Evolutionary conservation across 53 echinoderm and acorn worm genomes (phyloP), one percentile per base, ranked within the genome.

Genomic region (Mesocentrotus franciscanus): DNA sequence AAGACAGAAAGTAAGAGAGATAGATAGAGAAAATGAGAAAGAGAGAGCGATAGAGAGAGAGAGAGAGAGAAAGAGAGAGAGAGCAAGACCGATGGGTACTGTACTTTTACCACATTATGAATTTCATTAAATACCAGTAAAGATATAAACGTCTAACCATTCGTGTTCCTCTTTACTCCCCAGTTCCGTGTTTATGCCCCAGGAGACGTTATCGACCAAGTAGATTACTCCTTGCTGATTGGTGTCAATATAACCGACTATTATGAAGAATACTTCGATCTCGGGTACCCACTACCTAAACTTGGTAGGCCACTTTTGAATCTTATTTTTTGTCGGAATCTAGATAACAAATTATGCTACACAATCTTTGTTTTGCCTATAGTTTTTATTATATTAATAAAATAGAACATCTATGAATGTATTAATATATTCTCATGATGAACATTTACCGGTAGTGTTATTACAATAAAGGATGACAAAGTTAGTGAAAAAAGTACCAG

Each of bases 131-230:
- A 49, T 49, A 49, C 49, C 6, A n/a, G n/a, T n/a, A n/a, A n/a
- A 7, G 49, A 49, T 5, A 49, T 49, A 5, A 49, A 49, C 49
- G 49, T 62, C 18, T 62, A 16, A 72, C 8, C 29, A 5, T 72
- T 27, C 10, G 0, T 26, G 10, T 20, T n/a, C 26, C 18, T n/a
- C 29, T 72, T 29, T 56, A 29, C 58, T 61, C 12, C 57, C 60
- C 87, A 99, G 99, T 99, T 98, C 92, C 93, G 97, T 55, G 98
- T 99, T 9, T 99, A 97, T 85, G 97, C 99, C 11, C 99, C 97
- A 7, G 89, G 92, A 11, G 93, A 97, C 55, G 96, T 96, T 36
- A 92, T 99, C 26, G 92, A 98, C 55, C 99, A 99, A 90, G 92
- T 97, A 3, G 85, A 94, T 12, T 98, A 99, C 64, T 95, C 99